These are phyloP conservation scores for Neria commutata DNA, from an alignment of 2,888 invertebrate species.

Conservation along the genomic window DNA sequence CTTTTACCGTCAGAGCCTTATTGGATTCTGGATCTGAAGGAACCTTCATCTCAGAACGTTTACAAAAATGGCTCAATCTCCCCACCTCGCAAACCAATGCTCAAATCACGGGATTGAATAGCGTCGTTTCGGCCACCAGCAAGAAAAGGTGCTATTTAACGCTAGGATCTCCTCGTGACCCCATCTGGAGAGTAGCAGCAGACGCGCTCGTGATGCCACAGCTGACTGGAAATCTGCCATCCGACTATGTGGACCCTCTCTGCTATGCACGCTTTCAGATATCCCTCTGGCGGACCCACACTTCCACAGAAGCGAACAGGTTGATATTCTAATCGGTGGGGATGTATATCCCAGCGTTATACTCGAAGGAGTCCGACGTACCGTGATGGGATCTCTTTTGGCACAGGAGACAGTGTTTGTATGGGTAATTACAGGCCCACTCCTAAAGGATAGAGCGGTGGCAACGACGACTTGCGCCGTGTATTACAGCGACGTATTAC, in stretches of 20 bases:
- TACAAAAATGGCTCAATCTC: not conserved
- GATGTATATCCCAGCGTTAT: not conserved
- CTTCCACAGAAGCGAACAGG: not conserved
- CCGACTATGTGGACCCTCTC: not conserved
- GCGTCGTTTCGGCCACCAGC: not conserved
- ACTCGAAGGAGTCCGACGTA: not conserved
- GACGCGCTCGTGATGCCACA: not conserved
- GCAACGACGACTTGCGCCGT: not conserved
- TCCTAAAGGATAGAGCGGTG: not conserved
- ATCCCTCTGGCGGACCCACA: not conserved
- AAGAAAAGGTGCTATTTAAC: not conserved
- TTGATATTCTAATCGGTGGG: not conserved
- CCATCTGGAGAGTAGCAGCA: not conserved
- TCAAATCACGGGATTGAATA: not conserved
- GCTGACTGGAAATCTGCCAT: not conserved
- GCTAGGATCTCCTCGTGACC: not conserved
- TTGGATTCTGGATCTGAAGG: not conserved
- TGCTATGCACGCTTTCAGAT: not conserved
- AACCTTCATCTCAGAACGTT: not conserved
- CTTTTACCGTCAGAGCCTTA: not conserved
- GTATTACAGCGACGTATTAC: not conserved
- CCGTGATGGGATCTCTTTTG: not conserved
- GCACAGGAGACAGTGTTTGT: slow-evolving; percentile 1
- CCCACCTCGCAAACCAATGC: not conserved
- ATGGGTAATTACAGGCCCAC: not conserved